Conservation (phyloP, 2,888 invertebrate species). For the Drosophila diplacantha region DNA sequence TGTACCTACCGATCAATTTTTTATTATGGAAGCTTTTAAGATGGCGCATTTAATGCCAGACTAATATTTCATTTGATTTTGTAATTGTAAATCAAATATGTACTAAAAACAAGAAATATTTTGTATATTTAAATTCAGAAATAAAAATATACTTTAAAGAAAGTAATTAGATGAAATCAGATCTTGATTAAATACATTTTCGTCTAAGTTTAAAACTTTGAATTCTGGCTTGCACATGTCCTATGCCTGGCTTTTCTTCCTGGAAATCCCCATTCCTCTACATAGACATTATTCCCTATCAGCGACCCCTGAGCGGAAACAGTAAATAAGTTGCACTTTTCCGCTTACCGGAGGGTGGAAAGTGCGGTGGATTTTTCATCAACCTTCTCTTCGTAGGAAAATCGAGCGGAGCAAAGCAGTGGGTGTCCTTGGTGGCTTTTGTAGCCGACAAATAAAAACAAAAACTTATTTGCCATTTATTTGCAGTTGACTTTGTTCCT, state of each 20-base stretch:
- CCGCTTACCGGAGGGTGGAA: constrained; percentile 44
- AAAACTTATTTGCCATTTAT: constrained; percentile 68
- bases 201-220: background rate
- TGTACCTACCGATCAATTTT: background rate
- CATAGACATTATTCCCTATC: constrained; percentile 5
- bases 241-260: constrained; percentile 9
- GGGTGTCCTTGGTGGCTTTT: constrained; percentile 56
- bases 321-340: constrained; percentile 71
- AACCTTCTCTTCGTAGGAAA: constrained; percentile 1
- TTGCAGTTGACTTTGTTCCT: constrained; percentile 56
- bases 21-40: too few species aligned
- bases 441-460: constrained; percentile 55
- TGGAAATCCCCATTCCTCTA: constrained; percentile 1
- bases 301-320: constrained; percentile 38
- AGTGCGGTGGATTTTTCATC: constrained; percentile 20
- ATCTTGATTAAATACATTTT: background rate
- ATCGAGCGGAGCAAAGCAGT: constrained; percentile 5
- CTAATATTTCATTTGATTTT: background rate
- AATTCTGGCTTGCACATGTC: constrained; percentile 9
- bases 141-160: background rate
- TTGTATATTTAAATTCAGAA: too few species aligned
- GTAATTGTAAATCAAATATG: background rate
- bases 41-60: background rate
- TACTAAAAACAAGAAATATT: too few species aligned
- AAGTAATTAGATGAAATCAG: background rate